Evolutionary conservation across 2,888 invertebrate species (phyloP), one percentile per base, ranked within the genome.

Genomic region (Sussaba pulchella): DNA sequence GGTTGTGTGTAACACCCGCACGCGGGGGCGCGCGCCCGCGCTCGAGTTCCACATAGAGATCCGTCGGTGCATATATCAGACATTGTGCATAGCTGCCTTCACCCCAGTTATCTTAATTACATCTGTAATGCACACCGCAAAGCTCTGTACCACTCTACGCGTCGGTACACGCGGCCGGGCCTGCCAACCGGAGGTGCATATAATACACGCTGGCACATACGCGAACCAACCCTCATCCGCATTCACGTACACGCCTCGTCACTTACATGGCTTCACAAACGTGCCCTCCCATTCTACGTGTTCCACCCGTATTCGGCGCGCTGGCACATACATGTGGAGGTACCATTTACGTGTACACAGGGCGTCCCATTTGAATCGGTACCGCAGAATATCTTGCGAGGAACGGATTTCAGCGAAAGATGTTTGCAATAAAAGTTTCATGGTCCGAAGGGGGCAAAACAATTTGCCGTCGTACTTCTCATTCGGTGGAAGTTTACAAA

Each of bases 51-150:
- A 72, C 19, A 70, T 26, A 85, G 81, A 83, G 82, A 86, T 85
- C 85, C 85, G 85, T 85, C 84, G 82, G 81, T 81, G 86, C 87
- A 87, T 89, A 90, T 87, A 91, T 91, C 89, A 90, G 84, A 82
- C 88, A 91, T 90, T 90, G 89, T 91, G 89, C 88, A 90, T 89
- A 89, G 89, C 88, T 89, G 90, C 90, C 89, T 89, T 90, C 89
- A 90, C 91, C 91, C 90, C 90, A 88, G 90, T 89, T 91, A 91
- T 91, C 91, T 91, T 91, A 91, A 91, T 91, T 91, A 90, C 91
- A 91, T 91, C 91, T 91, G 91, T 90, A 91, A 91, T 90, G 89
- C 89, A 90, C 88, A 88, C 91, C 89, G 86, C 89, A 88, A 83
- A 84, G 83, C 87, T 83, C 67, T 73, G 80, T 81, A 63, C 78